Evolutionary conservation across 2,113 vertebrate species (phyloP).

Genomic region (Austrofundulus limnaeus): DNA sequence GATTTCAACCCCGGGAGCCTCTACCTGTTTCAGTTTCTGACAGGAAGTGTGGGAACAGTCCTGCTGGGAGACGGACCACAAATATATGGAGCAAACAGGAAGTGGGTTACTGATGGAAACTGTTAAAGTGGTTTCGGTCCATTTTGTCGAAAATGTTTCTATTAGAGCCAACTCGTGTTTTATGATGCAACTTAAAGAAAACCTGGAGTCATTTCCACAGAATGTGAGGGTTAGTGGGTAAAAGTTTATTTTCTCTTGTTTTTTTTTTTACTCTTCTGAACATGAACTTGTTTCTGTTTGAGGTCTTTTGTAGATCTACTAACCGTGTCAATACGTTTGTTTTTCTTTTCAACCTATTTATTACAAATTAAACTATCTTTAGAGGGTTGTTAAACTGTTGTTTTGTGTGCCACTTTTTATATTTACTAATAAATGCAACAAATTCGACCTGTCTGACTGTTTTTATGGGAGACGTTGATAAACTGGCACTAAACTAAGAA

Average conservation of each 20-base stretch:
- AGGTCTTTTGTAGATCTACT: constrained; percentile 43
- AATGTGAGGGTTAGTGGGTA: background rate
- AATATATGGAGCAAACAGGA: constrained; percentile 4
- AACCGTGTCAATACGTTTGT: constrained; percentile 39
- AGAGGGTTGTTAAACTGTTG: constrained; percentile 40
- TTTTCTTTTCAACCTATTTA: constrained; percentile 61
- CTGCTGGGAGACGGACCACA: constrained; percentile 5
- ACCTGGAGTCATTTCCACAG: background rate
- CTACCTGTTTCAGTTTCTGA: background rate
- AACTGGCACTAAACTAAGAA: too few relatives aligned
- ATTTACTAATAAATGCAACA: constrained; percentile 63
- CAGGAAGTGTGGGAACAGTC: background rate
- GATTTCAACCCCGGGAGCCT: constrained; percentile 41
- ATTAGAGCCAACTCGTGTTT: background rate
- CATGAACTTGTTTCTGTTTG: constrained; percentile 2
- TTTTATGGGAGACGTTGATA: background rate
- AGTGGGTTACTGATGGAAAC: constrained; percentile 24
- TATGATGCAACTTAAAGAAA: background rate
- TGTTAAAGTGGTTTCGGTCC: constrained; percentile 7
- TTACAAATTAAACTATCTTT: constrained; percentile 53
- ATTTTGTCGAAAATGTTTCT: background rate
- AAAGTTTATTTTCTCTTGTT: background rate
- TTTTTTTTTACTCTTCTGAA: background rate
- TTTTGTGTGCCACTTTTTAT: constrained; percentile 32
- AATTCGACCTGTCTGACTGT: background rate